Evolutionary conservation across 1,140 invertebrate genomes (phyloP), one percentile per base, ranked within the genome.

Genomic region (Dryas iulia): DNA sequence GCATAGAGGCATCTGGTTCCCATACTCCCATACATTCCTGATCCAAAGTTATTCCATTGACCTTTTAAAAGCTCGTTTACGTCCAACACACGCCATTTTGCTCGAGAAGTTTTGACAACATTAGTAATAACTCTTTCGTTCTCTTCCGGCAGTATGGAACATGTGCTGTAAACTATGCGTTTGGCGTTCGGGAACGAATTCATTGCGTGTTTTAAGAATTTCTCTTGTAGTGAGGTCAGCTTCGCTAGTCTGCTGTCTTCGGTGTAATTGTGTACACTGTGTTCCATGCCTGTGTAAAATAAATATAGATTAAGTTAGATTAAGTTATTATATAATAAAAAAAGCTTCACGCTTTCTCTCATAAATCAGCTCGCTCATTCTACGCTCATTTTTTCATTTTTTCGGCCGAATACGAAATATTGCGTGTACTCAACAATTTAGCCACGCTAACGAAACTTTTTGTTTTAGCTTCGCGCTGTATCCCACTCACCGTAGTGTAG

Each of bases 151-250:
- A 96, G 94, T 24, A 98, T 82, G 0, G 98, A 99, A 86, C 98
- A 99, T 0, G 98, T 99, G 14, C 98, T 99, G 85, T 99, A 99
- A 5, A 98, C 95, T 53, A 99, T 94, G 68, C 95, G 92, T 83
- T 98, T 96, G 0, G 95, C 97, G 65, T 94, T 94, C 1, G 97
- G 96, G 88, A 98, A 98, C 3, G 93, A 91, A 14, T 93, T 94
- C 73, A 99, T 94, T 0, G 98, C 98, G 86, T 97, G 96, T 69
- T 95, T 94, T 7, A 99, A 90, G 56, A 99, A 94, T 78, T 96
- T 95, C 23, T 95, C 94, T 93, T 99, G 98, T 70, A 99, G 95
- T 12, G 94, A 95, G 28, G 95, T 94, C 7, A 99, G 83, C 79
- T 94, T 95, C 23, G 92, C 87, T 0, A 98, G 79, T 54, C 97